Percentiles rank a stretch among this genome's conserved stretches.
Evolutionary conservation across 2,888 invertebrate species (phyloP).

Genomic region (Apamea sordens): DNA sequence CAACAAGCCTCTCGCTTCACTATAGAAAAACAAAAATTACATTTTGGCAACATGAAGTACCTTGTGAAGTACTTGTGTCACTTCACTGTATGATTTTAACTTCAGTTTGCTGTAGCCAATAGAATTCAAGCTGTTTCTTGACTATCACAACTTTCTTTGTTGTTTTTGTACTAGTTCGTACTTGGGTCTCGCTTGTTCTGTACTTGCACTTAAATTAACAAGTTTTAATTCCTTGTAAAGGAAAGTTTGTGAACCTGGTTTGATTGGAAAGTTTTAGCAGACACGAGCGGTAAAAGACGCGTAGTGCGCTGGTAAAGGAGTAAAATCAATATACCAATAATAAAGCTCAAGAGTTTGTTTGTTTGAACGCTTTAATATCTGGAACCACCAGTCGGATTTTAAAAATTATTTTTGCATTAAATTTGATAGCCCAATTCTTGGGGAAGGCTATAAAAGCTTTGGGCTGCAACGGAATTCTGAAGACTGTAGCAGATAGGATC

Average conservation of each 20-base stretch:
- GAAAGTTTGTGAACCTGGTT: slow-evolving; percentile 21
- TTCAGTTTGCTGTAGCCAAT: slow-evolving; percentile 20
- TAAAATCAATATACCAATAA: too few relatives aligned
- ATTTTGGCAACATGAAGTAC: neutral
- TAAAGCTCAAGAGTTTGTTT: too few relatives aligned
- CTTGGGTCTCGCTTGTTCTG: neutral
- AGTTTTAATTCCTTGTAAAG: slow-evolving; percentile 39
- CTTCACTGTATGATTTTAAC: slow-evolving; percentile 11
- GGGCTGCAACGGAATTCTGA: too few relatives aligned
- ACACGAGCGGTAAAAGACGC: neutral
- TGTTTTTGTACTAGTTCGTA: slow-evolving; percentile 9
- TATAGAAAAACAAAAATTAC: neutral
- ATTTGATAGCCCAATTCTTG: too few relatives aligned
- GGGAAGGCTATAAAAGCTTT: too few relatives aligned
- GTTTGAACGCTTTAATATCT: too few relatives aligned
- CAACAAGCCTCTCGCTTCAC: neutral
- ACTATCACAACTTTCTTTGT: slow-evolving; percentile 28
- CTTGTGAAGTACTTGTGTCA: neutral
- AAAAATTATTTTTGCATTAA: too few relatives aligned
- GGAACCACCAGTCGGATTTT: too few relatives aligned
- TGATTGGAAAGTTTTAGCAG: slow-evolving; percentile 19
- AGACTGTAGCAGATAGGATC: too few relatives aligned
- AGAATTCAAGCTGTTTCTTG: slow-evolving; percentile 35
- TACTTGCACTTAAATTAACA: slow-evolving; percentile 34
- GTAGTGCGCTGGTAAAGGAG: neutral